These are phyloP conservation scores for Galbula dea DNA, from an alignment of 2,113 vertebrate genomes.

Conservation along the genomic window DNA sequence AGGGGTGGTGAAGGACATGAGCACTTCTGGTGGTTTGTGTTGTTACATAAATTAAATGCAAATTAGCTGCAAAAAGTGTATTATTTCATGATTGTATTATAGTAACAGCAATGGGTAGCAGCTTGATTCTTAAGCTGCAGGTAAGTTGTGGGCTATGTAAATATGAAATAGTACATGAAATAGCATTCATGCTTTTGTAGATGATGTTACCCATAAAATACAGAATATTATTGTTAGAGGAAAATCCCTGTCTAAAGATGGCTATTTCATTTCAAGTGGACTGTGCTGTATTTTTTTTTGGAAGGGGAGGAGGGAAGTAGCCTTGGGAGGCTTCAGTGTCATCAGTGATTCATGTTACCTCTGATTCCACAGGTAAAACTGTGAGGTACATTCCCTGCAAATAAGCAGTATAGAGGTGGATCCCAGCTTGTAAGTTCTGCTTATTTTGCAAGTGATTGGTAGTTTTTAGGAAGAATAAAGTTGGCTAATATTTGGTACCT, in stretches of 20 bases:
- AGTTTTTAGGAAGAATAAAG: background rate
- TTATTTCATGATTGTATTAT: background rate
- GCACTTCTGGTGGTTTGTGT: background rate
- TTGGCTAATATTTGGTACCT: background rate
- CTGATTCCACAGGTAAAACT: background rate
- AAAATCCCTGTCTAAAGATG: background rate
- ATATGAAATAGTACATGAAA: background rate
- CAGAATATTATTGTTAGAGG: background rate
- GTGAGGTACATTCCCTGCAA: background rate
- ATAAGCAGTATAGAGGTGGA: background rate
- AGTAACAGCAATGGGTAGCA: background rate
- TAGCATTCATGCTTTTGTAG: background rate
- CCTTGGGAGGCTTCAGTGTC: background rate
- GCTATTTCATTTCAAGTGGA: background rate
- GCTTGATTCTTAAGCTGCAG: background rate
- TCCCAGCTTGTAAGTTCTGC: background rate
- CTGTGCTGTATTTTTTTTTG: background rate
- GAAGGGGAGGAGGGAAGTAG: background rate
- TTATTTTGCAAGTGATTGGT: background rate
- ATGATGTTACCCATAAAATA: background rate
- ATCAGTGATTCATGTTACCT: background rate
- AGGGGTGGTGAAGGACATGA: background rate
- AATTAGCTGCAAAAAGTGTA: background rate
- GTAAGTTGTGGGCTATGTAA: background rate
- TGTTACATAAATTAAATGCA: background rate